Base-by-base conservation (phyloP, 2,888 invertebrate species). In the Herminia tarsipennalis region DNA sequence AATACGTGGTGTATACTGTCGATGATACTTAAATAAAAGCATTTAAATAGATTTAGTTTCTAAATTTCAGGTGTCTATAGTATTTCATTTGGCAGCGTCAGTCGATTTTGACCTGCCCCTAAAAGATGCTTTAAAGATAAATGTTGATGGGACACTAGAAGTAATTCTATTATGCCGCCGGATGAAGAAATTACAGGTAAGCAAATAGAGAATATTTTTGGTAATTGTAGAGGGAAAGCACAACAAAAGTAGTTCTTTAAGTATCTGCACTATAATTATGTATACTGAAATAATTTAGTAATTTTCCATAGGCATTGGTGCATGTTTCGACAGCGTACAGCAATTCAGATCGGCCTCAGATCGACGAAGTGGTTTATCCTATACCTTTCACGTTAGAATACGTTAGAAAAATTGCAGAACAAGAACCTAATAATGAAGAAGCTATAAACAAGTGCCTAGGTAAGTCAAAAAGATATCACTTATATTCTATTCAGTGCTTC, bases 171-270 rank as follows among this genome's bases (percentile, higher is more conserved):
- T 81, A 20, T 68, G 67, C 18, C 70, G 56, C 17, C 47, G 56
- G 1, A 72, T 81, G 58, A 66, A 55, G 37, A 63, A 72, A 14
- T 37, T 79, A 28, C 55, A 71, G 65, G 80, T 80, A 3, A 29
- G 28, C n/a, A 10, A 10, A 24, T 8, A 13, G 6, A n/a, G 1
- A 8, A 1, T 16, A 29, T 3, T 3, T 25, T 25, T 9, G 3
- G 10, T 25, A 2, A 10, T 6, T 3, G 9, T 10, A 3, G 2
- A n/a, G n/a, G 1, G 2, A 1, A 3, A 8, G 22, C 6, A 3
- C n/a, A 8, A 22, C 22, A n/a, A n/a, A 5, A n/a, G 8, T 2
- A 22, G 6, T 8, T 21, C 2, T 2, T 21, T 21, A 2, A 21
- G 2, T 2, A 2, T 21, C 5, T 4, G 6, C n/a, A 22, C 9